Evolutionary conservation across 2,113 vertebrate genomes (phyloP).

Genomic region (Thalassoma bifasciatum): DNA sequence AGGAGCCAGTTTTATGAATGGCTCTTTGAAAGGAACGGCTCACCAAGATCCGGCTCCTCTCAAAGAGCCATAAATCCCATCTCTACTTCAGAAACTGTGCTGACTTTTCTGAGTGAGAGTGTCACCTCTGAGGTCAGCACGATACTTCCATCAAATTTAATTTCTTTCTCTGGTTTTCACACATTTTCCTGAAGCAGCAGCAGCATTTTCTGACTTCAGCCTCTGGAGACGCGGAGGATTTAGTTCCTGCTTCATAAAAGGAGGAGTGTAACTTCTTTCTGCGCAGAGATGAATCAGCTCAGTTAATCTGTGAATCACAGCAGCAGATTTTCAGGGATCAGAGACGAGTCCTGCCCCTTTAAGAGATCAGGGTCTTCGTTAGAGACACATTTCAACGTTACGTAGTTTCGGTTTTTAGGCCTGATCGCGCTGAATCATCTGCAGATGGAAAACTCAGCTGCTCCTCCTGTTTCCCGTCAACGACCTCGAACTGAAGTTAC

Average conservation of each 20-base stretch:
- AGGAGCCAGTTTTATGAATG: too few relatives aligned
- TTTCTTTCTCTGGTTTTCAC: conserved; percentile 26
- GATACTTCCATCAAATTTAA: conserved; percentile 43
- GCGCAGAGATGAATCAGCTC: conserved; percentile 20
- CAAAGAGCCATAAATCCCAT: too few relatives aligned
- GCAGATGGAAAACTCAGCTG: neutral
- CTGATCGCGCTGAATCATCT: neutral
- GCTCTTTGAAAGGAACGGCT: too few relatives aligned
- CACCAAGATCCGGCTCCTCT: too few relatives aligned
- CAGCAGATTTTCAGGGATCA: neutral
- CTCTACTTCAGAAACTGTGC: too few relatives aligned
- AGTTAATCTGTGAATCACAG: conserved; percentile 13
- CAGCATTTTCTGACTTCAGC: conserved; percentile 3
- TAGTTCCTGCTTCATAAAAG: conserved; percentile 14
- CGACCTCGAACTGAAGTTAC: neutral
- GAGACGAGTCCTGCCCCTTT: too few relatives aligned
- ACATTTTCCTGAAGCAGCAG: conserved; percentile 28
- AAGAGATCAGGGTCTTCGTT: too few relatives aligned
- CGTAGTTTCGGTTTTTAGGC: too few relatives aligned
- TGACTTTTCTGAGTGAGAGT: neutral
- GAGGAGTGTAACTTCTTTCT: conserved; percentile 3
- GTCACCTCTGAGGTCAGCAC: conserved; percentile 34
- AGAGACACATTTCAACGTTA: too few relatives aligned
- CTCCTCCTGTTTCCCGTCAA: neutral
- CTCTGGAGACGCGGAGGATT: conserved; percentile 14